These are phyloP conservation scores for Alligator mississippiensis DNA, from an alignment of 2,113 vertebrate species.

Conservation along the genomic window DNA sequence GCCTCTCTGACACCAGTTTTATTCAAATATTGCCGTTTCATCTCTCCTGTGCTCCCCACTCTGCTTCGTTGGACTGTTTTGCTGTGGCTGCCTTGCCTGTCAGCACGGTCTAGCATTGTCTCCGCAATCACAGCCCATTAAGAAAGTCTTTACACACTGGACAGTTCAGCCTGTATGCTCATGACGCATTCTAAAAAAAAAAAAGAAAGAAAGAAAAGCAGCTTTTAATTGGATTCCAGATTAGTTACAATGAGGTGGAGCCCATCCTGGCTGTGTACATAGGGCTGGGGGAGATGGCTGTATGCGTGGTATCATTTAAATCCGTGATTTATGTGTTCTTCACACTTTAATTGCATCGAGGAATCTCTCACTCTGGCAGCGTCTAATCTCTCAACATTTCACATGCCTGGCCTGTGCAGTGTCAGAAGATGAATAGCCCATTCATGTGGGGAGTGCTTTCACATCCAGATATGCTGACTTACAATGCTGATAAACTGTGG, in stretches of 20 bases:
- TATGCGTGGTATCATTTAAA: slow-evolving; percentile 23
- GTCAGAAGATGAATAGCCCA: slow-evolving; percentile 57
- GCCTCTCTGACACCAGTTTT: slow-evolving; percentile 52
- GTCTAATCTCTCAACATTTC: slow-evolving; percentile 56
- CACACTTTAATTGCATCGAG: slow-evolving; percentile 63
- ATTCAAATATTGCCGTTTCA: slow-evolving; percentile 66
- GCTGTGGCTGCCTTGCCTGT: slow-evolving; percentile 1
- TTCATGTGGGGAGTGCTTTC: slow-evolving; percentile 48
- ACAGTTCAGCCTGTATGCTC: neutral
- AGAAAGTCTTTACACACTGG: neutral
- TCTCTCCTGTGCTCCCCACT: neutral
- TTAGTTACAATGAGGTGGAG: fast-evolving
- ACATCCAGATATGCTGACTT: slow-evolving; percentile 35
- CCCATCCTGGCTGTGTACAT: neutral
- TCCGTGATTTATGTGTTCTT: slow-evolving; percentile 37
- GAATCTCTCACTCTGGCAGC: slow-evolving; percentile 49
- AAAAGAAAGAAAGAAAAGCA: too few species aligned
- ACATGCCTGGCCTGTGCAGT: slow-evolving; percentile 6
- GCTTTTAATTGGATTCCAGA: fast-evolving
- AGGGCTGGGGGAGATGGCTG: fast-evolving
- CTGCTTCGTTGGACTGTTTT: slow-evolving; percentile 34
- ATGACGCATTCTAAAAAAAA: fast-evolving
- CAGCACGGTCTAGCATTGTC: neutral
- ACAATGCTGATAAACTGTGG: slow-evolving; percentile 50
- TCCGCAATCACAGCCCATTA: slow-evolving; percentile 17